Percentiles rank a stretch among this genome's conserved stretches.
Conservation (phyloP, 1,140 invertebrate genomes). For the Drosophila nigrodunni region DNA sequence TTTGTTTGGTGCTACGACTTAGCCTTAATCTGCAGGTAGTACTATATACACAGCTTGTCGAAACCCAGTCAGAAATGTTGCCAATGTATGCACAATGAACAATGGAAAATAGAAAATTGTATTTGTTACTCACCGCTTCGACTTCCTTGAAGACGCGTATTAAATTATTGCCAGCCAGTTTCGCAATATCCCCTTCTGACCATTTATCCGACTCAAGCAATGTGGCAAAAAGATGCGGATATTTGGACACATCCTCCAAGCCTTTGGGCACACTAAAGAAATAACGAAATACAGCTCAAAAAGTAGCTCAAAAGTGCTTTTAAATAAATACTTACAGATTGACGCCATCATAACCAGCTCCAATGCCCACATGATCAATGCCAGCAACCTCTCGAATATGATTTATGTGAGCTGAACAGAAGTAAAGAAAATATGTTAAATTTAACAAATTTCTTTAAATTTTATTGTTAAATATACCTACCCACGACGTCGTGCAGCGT, state of each 20-base stretch:
- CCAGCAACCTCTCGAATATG: conserved; percentile 93
- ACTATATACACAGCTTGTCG: conserved; percentile 21
- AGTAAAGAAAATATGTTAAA: conserved; percentile 43
- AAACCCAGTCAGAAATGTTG: conserved; percentile 37
- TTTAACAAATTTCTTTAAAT: conserved; percentile 7
- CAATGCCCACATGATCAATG: conserved; percentile 93
- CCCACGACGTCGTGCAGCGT: conserved; percentile 91
- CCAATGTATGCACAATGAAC: conserved; percentile 40
- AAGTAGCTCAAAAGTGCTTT: conserved; percentile 2
- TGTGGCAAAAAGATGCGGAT: conserved; percentile 90
- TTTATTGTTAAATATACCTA: conserved; percentile 63
- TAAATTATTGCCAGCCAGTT: conserved; percentile 91
- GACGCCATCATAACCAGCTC: conserved; percentile 93
- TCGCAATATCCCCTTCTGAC: conserved; percentile 90
- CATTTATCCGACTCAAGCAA: conserved; percentile 89
- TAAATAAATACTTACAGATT: conserved; percentile 88
- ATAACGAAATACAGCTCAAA: conserved; percentile 21
- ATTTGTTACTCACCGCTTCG: conserved; percentile 87
- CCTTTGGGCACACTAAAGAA: conserved; percentile 88
- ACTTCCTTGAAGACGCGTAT: conserved; percentile 91
- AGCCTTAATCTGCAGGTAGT: conserved; percentile 49
- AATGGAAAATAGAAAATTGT: conserved; percentile 33
- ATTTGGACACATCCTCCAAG: conserved; percentile 93
- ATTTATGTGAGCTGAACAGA: conserved; percentile 92
- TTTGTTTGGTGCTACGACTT: conserved; percentile 50